Evolutionary conservation across 2,888 invertebrate genomes (phyloP).

Genomic region (Pachydiplax longipennis): DNA sequence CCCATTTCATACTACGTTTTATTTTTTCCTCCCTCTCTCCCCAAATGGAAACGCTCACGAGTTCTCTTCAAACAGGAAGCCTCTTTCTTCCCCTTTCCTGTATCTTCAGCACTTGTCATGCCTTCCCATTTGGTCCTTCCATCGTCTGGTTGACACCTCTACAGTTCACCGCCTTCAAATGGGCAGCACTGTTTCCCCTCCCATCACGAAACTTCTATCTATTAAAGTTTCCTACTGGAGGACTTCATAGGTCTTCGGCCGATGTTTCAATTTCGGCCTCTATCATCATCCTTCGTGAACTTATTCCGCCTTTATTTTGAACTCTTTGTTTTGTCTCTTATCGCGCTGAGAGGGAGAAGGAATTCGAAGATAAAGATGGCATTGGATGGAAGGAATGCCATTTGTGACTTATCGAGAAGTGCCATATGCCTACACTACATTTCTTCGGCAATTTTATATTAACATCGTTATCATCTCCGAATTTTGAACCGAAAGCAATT

Average conservation of each 20-base stretch:
- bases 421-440: too few relatives aligned
- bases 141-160: slow-evolving; percentile 27
- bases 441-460: too few relatives aligned
- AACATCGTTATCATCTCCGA: too few relatives aligned
- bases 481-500: too few relatives aligned
- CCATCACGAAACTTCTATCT: background rate
- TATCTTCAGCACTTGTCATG: background rate
- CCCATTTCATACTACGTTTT: background rate
- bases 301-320: background rate
- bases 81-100: background rate
- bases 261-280: background rate
- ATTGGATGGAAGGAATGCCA: too few relatives aligned
- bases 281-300: background rate
- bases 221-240: background rate
- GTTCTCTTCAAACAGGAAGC: slow-evolving; percentile 31
- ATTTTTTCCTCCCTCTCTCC: background rate
- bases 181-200: slow-evolving; percentile 14
- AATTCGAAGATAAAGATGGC: too few relatives aligned
- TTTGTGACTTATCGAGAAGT: too few relatives aligned
- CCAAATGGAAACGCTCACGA: slow-evolving; percentile 31
- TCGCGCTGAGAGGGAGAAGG: background rate
- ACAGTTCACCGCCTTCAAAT: slow-evolving; percentile 25
- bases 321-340: background rate
- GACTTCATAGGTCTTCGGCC: too few relatives aligned
- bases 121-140: background rate